Base-by-base conservation (phyloP, 2,888 invertebrate species). In the Antheraea yamamai region DNA sequence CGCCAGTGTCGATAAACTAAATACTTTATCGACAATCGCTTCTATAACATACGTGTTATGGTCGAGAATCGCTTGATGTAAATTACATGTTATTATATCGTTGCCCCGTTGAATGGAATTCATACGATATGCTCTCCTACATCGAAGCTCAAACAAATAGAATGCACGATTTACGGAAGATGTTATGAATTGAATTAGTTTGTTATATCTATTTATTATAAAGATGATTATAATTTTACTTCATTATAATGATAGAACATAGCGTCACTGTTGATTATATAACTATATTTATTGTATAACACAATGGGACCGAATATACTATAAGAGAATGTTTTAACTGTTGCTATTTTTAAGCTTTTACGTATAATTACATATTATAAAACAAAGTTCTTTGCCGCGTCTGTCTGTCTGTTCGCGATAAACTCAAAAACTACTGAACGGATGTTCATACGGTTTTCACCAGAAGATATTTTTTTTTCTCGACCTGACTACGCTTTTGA, bases 91-190 rank as follows among this genome's bases (percentile, higher is more conserved):
- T 83, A 82, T 87, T 85, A 81, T 84, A 80, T 83, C 81, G 82
- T 82, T 76, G 79, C 79, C 79, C 81, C 85, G 84, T 86, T 91
- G 88, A 91, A 92, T 91, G 91, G 91, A 91, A 91, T 90, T 88
- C 87, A 89, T 88, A 86, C 89, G 89, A 87, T 90, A 90, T 90
- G 90, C 89, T 91, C 89, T 89, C 89, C 89, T 89, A 90, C 88
- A 86, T 88, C 85, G 90, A 89, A 89, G 89, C 87, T 89, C 87
- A 88, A 91, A 89, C 91, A 91, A 90, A 92, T 89, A 88, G 86
- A 88, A 89, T 86, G 89, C 87, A 88, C 91, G 90, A 88, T 91
- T 90, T 90, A 89, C 86, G 84, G 85, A 83, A 80, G 85, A 87
- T 89, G 82, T 82, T 83, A 85, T 86, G 87, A 89, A 88, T 89